Conservation (phyloP, 2,113 vertebrate genomes). For the Telmatochromis sp. region DNA sequence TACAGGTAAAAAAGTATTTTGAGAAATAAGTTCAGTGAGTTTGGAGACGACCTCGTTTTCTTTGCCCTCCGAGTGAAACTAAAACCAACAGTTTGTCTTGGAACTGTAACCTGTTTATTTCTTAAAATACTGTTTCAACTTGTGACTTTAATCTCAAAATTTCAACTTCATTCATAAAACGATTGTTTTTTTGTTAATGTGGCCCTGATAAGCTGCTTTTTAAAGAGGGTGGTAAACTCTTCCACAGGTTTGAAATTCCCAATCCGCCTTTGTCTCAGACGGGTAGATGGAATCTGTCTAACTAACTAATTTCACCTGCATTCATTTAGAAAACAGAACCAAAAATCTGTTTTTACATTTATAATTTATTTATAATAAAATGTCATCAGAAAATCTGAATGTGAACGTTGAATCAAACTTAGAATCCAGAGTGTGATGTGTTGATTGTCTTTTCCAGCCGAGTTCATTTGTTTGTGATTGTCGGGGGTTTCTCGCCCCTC, state of each 20-base stretch:
- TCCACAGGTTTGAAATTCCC: background rate
- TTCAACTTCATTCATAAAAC: background rate
- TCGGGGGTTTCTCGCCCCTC: background rate
- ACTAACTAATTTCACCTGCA: background rate
- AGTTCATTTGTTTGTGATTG: background rate
- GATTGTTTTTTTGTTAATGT: background rate
- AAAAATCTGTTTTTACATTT: background rate
- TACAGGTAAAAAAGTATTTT: background rate
- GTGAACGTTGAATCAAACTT: background rate
- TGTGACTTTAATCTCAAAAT: background rate
- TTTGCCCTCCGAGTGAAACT: rapidly evolving
- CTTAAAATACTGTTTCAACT: background rate
- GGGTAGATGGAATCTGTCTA: background rate
- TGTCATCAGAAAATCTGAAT: background rate
- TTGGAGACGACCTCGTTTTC: background rate
- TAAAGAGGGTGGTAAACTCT: background rate
- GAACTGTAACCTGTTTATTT: background rate
- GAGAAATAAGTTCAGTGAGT: background rate
- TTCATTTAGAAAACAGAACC: background rate
- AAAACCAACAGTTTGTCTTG: background rate
- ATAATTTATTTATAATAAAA: background rate
- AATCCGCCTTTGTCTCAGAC: background rate
- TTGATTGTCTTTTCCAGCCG: background rate
- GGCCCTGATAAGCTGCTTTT: background rate
- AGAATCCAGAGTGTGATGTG: background rate